These are phyloP conservation scores for Cataglyphis hispanica DNA, from an alignment of 1,140 invertebrate genomes.

Conservation along the genomic window DNA sequence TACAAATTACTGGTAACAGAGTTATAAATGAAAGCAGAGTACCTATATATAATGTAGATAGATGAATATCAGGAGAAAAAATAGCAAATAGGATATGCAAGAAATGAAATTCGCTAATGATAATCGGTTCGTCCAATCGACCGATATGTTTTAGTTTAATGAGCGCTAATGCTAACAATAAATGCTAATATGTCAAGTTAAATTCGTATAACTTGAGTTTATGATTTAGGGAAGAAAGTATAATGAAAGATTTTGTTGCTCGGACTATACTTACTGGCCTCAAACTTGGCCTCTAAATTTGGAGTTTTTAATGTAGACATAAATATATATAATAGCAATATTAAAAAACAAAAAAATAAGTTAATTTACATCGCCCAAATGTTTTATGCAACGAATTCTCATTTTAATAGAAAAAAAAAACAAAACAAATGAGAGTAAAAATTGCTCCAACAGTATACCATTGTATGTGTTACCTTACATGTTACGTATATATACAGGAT, in stretches of 20 bases:
- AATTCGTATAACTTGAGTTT: neutral
- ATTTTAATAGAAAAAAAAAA: neutral
- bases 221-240: neutral
- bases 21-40: neutral
- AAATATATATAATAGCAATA: constrained; percentile 8
- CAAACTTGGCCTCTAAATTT: constrained; percentile 7
- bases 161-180: neutral
- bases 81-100: neutral
- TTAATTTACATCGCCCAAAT: neutral
- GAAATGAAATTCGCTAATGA: constrained; percentile 13
- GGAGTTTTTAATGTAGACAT: neutral
- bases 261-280: too few relatives aligned
- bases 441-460: neutral
- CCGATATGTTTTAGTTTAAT: constrained; percentile 11
- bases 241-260: neutral
- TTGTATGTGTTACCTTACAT: neutral
- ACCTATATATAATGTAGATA: neutral
- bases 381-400: neutral
- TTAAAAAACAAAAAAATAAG: neutral
- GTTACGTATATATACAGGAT: too few relatives aligned
- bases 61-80: too few relatives aligned
- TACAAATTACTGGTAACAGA: neutral
- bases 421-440: neutral
- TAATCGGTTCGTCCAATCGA: neutral
- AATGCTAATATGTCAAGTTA: neutral